Percentiles rank a stretch among this genome's conserved stretches.
Conservation (phyloP, 2,888 invertebrate species). For the Stenolophus ochropezus region DNA sequence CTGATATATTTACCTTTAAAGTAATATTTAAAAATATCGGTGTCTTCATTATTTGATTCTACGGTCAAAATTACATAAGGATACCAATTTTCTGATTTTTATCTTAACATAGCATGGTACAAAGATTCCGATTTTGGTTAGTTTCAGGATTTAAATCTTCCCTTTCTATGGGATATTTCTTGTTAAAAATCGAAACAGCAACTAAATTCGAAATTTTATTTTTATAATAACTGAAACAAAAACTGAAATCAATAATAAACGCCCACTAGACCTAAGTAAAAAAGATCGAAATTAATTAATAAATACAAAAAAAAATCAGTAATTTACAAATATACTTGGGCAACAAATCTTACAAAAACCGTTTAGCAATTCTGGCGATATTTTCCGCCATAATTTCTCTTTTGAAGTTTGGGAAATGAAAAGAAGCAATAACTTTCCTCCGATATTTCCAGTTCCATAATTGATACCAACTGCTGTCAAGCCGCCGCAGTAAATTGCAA, state of each 20-base stretch:
- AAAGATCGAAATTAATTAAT: too few species aligned
- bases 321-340: background rate
- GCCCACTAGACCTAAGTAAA: too few species aligned
- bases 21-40: too few species aligned
- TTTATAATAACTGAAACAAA: background rate
- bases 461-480: slow-evolving; percentile 21
- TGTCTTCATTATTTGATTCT: too few species aligned
- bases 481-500: slow-evolving; percentile 27
- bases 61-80: too few species aligned
- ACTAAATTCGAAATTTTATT: background rate
- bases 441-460: slow-evolving; percentile 14
- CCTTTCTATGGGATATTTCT: too few species aligned
- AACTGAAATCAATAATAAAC: background rate
- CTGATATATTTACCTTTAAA: too few species aligned
- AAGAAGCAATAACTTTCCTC: background rate
- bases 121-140: too few species aligned
- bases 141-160: too few species aligned
- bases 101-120: too few species aligned
- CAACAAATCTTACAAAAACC: background rate
- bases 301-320: background rate
- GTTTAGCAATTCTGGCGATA: background rate
- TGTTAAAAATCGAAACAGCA: background rate
- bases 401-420: background rate
- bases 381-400: background rate
- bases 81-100: too few species aligned